Conservation (phyloP, 1,140 invertebrate species). For the Copidosoma floridanum region DNA sequence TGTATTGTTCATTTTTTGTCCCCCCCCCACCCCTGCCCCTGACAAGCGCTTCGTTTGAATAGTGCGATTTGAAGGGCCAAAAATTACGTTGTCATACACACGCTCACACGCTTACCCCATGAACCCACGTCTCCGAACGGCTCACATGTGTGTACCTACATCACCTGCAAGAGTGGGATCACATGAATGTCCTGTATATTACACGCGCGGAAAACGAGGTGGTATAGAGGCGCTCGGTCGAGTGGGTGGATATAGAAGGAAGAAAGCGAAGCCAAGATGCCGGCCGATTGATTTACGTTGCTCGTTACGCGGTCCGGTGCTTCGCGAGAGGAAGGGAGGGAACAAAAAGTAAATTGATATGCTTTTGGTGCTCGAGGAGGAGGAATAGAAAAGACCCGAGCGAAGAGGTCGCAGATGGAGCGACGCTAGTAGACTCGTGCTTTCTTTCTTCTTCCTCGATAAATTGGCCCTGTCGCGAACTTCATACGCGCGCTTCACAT, state of each 20-base stretch:
- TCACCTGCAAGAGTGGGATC: too few species aligned
- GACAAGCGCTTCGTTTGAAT: slow-evolving; percentile 17
- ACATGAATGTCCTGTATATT: slow-evolving; percentile 23
- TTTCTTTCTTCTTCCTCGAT: background rate
- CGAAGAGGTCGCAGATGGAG: slow-evolving; percentile 26
- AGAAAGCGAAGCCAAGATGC: slow-evolving; percentile 50
- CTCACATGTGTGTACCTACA: background rate
- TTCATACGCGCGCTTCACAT: too few species aligned
- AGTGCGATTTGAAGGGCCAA: slow-evolving; percentile 20
- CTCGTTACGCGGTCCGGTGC: slow-evolving; percentile 57
- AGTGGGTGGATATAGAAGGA: slow-evolving; percentile 10
- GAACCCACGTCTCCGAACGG: too few species aligned
- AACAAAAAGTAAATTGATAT: slow-evolving; percentile 57
- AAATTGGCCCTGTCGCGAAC: too few species aligned
- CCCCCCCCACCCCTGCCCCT: background rate
- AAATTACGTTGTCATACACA: too few species aligned
- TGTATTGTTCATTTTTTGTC: slow-evolving; percentile 2
- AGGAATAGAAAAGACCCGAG: slow-evolving; percentile 9
- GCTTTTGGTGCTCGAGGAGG: too few species aligned
- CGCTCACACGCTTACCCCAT: too few species aligned
- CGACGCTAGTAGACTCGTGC: background rate
- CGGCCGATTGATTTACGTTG: slow-evolving; percentile 58
- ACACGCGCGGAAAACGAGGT: slow-evolving; percentile 5
- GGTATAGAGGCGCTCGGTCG: background rate
- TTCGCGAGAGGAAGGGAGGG: slow-evolving; percentile 22